A percentile compares a stretch with the other conserved stretches of the same genome.
Evolutionary conservation across 1,140 invertebrate species (phyloP).

Genomic region (Euwallacea fornicatus): DNA sequence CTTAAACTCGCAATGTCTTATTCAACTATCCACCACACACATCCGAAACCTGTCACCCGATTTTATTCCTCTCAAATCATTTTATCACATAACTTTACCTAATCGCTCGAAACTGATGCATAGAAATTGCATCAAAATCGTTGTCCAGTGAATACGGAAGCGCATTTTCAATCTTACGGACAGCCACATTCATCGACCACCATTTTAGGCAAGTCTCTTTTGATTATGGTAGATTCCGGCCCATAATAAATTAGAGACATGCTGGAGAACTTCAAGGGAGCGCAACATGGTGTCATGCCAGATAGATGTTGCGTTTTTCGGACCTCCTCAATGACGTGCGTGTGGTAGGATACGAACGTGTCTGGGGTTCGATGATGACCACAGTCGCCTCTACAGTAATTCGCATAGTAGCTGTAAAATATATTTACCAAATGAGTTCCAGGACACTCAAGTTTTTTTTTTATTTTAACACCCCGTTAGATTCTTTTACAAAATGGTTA

Average conservation of each 20-base stretch:
- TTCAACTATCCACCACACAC: no score
- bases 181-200: slow-evolving; percentile 95
- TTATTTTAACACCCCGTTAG: not conserved
- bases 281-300: slow-evolving; percentile 87
- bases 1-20: no score
- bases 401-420: slow-evolving; percentile 70
- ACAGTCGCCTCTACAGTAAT: slow-evolving; percentile 91
- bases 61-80: no score
- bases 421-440: not conserved
- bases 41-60: no score
- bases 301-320: slow-evolving; percentile 73
- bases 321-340: slow-evolving; percentile 87
- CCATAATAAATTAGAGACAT: slow-evolving; percentile 94
- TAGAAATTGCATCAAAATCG: no score
- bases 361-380: slow-evolving; percentile 75
- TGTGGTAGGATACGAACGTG: slow-evolving; percentile 83
- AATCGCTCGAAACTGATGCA: no score
- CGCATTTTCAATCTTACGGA: slow-evolving; percentile 58
- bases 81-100: no score
- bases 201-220: slow-evolving; percentile 93
- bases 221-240: slow-evolving; percentile 87
- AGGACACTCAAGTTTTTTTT: not conserved
- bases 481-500: not conserved
- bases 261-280: slow-evolving; percentile 88
- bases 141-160: no score